Evolutionary conservation across 1,140 invertebrate genomes (phyloP), one percentile per base, ranked within the genome.

Genomic region (Bombus confusus): DNA sequence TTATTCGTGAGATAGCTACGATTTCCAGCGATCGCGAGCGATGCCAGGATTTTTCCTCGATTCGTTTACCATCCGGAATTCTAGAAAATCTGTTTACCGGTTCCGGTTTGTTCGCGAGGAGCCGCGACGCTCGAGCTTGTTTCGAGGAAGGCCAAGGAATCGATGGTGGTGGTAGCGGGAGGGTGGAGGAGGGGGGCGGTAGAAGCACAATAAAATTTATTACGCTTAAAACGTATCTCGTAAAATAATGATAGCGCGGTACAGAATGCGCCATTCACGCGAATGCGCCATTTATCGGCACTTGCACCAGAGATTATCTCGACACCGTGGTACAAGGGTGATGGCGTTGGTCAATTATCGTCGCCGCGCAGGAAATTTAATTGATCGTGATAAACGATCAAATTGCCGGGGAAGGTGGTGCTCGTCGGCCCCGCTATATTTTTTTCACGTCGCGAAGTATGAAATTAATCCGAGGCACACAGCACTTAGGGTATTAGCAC

Each of bases 311-410:
- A 91, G 89, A 91, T 91, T 88, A 90, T 91, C 89, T 86, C 78
- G 86, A 78, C 77, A 77, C 43, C 77, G n/a, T 74, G 74, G 86
- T 88, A 90, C 86, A 86, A 84, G 88, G 88, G 88, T 86, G 89
- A 91, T 90, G 88, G 88, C 89, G 88, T 88, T 73, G 88, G 88
- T 91, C 89, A 91, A 91, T 91, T 91, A 91, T 91, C 88, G 86
- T 91, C 81, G 88, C 83, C 62, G 83, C 71, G 80, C 89, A 86
- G 88, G 83, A 88, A 90, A 91, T 91, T 91, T 91, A 91, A 91
- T 91, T 91, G 89, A 90, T 91, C 89, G 86, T 88, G 88, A 90
- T 90, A 87, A 89, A 90, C 88, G 89, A 90, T 90, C 86, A 90
- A 90, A 90, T 90, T 90, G 89, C 88, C 47, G 77, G 71, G 88